Base-by-base conservation (phyloP, 2,797 vertebrate species). In the Phoeniculus purpureus region DNA sequence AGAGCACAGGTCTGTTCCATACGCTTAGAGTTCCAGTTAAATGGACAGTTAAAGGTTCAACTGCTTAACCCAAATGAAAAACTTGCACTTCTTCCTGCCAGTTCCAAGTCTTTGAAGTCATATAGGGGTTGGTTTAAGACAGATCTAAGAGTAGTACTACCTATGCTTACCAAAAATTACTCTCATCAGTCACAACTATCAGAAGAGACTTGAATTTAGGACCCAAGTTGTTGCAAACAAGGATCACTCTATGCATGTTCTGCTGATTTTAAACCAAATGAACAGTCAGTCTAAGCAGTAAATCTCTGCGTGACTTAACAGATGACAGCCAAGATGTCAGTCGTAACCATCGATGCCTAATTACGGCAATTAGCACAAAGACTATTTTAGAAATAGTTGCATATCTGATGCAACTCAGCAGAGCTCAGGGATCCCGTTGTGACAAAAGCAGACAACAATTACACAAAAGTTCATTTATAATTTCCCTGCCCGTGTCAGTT, bases 161-260 rank as follows among this genome's bases (percentile, higher is more conserved):
- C 43, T 12, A 25, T 16, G 43, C 13, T 81, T 29, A 51, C 29
- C 45, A 66, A 26, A 34, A 14, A 23, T 1, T 2, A 10, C 54
- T 21, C 14, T 4, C 4, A 12, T 26, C 48, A n/a, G 13, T 8
- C 65, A n/a, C 2, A 12, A 14, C 10, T 81, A 14, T 29, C 47
- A 78, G 55, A 3, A 27, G 3, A 84, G 18, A 66, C 0, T 1
- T 3, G 9, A n/a, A 47, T 31, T 51, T 32, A 12, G 32, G 45
- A 52, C 4, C 13, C 12, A 25, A 6, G 8, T 29, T 91, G 16
- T 76, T 40, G 31, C 37, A 59, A 61, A 12, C 0, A 0, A 51
- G 8, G 26, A 56, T 59, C 31, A 29, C 16, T 21, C 18, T 15
- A 15, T 16, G 51, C 22, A 18, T 1, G 11, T 10, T 29, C 51